phyloP scores from a whole-genome alignment of 2,888 invertebrate species.

The Leptinotarsa rubiginosa region DNA sequence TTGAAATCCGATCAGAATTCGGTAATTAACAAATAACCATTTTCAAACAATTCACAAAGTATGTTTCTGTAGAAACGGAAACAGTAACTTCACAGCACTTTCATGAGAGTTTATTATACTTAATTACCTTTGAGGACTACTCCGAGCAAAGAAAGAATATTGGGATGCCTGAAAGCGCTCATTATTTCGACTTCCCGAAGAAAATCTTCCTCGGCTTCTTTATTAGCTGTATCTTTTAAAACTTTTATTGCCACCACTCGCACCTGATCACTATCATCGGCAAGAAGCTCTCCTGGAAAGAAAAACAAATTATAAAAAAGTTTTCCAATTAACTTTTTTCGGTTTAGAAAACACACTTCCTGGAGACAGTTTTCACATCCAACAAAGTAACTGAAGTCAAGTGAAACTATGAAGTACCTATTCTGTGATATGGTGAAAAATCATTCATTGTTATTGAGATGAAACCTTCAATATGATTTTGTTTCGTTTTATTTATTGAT shows the following conservation, averaged over 20 bases:
- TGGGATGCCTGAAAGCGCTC: slow-evolving; percentile 83
- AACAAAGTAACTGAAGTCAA: too few species aligned
- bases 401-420: too few species aligned
- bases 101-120: background rate
- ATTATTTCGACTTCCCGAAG: slow-evolving; percentile 87
- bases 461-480: too few species aligned
- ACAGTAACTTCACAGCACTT: background rate
- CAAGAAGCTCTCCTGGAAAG: slow-evolving; percentile 68
- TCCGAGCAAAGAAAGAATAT: slow-evolving; percentile 83
- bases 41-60: too few species aligned
- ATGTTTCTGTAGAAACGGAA: too few species aligned
- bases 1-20: too few species aligned
- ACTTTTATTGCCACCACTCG: slow-evolving; percentile 83
- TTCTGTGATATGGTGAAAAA: too few species aligned
- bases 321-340: background rate
- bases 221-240: slow-evolving; percentile 80
- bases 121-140: slow-evolving; percentile 78
- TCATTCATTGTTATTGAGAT: too few species aligned
- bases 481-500: too few species aligned
- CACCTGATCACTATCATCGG: slow-evolving; percentile 62
- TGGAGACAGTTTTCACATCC: too few species aligned
- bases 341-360: too few species aligned
- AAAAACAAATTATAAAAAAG: background rate
- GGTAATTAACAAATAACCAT: too few species aligned
- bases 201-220: slow-evolving; percentile 83